These are phyloP conservation scores for Drosophila nr. perissopoda DNA, from an alignment of 2,888 invertebrate species.

Conservation along the genomic window DNA sequence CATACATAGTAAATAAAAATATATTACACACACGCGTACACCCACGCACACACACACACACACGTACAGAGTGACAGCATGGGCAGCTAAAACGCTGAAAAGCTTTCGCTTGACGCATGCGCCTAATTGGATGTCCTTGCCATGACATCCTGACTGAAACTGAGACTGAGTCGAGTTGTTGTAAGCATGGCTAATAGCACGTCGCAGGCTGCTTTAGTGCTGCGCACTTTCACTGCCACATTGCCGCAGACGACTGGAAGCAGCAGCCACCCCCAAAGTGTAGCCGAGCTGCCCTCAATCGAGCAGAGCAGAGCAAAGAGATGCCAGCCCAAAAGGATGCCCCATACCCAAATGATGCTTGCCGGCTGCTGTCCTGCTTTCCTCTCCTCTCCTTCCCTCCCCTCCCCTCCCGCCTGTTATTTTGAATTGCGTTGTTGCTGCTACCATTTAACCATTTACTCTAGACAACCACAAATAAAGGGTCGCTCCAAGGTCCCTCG, in stretches of 20 bases:
- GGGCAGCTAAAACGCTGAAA: neutral
- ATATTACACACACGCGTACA: neutral
- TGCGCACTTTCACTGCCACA: constrained; percentile 20
- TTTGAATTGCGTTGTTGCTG: neutral
- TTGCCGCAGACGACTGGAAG: neutral
- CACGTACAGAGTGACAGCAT: neutral
- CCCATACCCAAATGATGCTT: neutral
- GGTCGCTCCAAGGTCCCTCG: constrained; percentile 10
- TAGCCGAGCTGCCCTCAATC: neutral
- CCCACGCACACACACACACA: neutral
- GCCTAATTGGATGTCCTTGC: constrained; percentile 58
- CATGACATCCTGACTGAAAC: constrained; percentile 46
- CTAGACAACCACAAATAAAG: neutral
- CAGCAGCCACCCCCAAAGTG: neutral
- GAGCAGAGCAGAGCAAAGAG: neutral
- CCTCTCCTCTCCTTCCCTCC: neutral
- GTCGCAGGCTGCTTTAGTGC: constrained; percentile 11
- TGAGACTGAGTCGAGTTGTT: neutral
- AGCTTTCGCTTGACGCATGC: constrained; percentile 50
- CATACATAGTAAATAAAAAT: neutral
- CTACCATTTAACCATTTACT: neutral
- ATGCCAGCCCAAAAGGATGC: neutral
- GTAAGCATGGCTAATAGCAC: neutral
- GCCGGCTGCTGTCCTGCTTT: neutral
- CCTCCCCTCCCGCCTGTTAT: neutral